phyloP scores from a whole-genome alignment of 2,888 invertebrate species.

The Scaptomyza cyrtandrae region DNA sequence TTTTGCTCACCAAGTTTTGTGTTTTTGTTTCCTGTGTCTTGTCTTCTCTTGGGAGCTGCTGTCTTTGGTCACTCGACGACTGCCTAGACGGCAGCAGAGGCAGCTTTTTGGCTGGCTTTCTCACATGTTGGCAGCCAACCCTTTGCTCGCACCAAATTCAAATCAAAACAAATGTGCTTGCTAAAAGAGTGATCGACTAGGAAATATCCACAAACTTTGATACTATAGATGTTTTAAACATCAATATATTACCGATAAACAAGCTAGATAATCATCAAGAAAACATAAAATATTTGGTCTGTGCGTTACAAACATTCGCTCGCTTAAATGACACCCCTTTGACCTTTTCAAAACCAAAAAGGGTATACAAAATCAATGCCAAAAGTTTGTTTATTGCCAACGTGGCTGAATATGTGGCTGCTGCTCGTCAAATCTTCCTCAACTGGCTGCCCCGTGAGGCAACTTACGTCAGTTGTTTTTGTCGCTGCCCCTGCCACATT shows the following conservation, averaged over 20 bases:
- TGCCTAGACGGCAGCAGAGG: conserved; percentile 16
- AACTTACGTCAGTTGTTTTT: conserved; percentile 56
- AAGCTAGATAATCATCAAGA: too few species aligned
- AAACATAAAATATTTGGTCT: too few species aligned
- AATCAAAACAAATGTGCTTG: conserved; percentile 29
- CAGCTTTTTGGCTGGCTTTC: conserved; percentile 7
- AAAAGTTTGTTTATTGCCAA: conserved; percentile 68
- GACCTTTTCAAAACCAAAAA: not conserved
- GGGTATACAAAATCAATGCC: conserved; percentile 47
- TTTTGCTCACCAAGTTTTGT: conserved; percentile 53
- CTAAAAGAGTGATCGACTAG: not conserved
- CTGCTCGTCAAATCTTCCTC: conserved; percentile 59
- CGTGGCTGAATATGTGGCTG: conserved; percentile 26
- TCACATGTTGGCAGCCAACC: conserved; percentile 27
- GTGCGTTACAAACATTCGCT: not conserved
- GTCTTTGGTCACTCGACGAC: conserved; percentile 62
- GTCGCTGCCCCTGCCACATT: conserved; percentile 19
- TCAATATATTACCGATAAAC: not conserved
- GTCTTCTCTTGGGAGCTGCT: conserved; percentile 71
- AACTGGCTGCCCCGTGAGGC: conserved; percentile 65
- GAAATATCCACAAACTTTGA: not conserved
- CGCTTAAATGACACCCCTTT: too few species aligned
- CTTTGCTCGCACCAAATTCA: conserved; percentile 56
- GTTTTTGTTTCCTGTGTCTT: conserved; percentile 59
- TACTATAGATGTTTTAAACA: not conserved